Percentiles rank a stretch among this genome's conserved stretches.
Conservation (phyloP, 1,140 invertebrate genomes). For the Mizuhopecten yessoensis region DNA sequence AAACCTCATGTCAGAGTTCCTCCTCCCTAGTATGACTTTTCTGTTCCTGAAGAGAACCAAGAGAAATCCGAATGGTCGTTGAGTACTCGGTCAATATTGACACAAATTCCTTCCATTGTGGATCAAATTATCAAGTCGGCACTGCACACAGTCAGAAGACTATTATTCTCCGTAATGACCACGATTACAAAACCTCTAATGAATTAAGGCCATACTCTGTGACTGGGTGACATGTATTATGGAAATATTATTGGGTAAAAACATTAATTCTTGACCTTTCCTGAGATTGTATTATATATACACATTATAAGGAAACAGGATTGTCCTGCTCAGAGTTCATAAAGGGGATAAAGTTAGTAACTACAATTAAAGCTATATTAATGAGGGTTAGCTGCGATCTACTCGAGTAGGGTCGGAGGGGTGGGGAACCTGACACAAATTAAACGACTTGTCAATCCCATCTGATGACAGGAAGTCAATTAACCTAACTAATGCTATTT, state of each 20-base stretch:
- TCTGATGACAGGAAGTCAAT: background rate
- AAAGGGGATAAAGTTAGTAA: background rate
- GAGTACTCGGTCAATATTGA: slow-evolving; percentile 21
- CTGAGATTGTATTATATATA: background rate
- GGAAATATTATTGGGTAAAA: slow-evolving; percentile 13
- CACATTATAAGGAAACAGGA: background rate
- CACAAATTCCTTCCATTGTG: background rate
- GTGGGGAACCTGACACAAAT: background rate
- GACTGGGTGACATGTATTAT: background rate
- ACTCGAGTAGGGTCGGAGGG: background rate
- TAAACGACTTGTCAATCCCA: background rate
- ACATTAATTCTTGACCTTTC: slow-evolving; percentile 31
- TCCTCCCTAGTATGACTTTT: background rate
- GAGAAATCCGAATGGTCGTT: background rate
- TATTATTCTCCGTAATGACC: background rate
- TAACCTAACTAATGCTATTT: background rate
- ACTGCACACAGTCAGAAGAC: background rate
- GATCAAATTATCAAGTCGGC: background rate
- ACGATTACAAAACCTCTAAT: background rate
- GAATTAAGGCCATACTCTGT: background rate
- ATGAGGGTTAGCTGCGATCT: background rate
- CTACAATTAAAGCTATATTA: background rate
- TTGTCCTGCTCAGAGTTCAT: background rate
- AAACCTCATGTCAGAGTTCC: background rate
- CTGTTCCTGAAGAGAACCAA: background rate